Conservation (phyloP, 1,140 invertebrate species). For the Odontomachus brunneus region DNA sequence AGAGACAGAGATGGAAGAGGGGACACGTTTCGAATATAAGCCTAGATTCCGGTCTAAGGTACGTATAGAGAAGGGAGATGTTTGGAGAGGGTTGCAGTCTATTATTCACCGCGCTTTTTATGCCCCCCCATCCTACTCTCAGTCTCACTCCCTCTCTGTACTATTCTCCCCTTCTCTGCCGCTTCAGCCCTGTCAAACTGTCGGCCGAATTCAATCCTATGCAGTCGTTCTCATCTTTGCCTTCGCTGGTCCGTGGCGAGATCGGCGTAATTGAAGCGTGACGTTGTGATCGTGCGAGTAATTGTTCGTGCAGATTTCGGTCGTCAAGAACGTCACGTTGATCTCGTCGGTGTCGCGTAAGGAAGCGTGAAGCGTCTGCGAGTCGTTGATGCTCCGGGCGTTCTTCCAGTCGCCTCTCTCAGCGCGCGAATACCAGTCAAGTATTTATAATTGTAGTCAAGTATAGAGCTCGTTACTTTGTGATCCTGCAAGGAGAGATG, state of each 20-base stretch:
- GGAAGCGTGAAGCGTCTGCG: too few species aligned
- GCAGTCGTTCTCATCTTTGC: constrained; percentile 82
- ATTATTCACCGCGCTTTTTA: constrained; percentile 85
- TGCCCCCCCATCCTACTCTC: constrained; percentile 63
- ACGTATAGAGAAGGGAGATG: constrained; percentile 79
- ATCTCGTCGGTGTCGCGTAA: too few species aligned
- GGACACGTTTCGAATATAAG: constrained; percentile 72
- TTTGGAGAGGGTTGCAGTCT: constrained; percentile 83
- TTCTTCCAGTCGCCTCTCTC: too few species aligned
- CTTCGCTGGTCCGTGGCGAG: constrained; percentile 39
- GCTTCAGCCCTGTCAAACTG: constrained; percentile 80
- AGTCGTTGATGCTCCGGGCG: too few species aligned
- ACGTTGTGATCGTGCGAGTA: constrained; percentile 26
- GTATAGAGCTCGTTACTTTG: too few species aligned
- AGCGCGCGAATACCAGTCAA: too few species aligned
- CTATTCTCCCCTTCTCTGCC: constrained; percentile 64
- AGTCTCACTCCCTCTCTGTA: constrained; percentile 42
- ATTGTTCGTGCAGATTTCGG: background rate
- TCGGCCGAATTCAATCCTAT: constrained; percentile 82
- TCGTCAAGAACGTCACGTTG: background rate
- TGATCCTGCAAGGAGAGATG: background rate
- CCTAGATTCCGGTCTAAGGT: constrained; percentile 75
- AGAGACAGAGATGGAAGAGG: constrained; percentile 2
- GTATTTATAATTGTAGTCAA: too few species aligned
- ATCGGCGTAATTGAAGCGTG: constrained; percentile 55